Evolutionary conservation across 2,888 invertebrate species (phyloP).

Genomic region (Eupithecia dodoneata): DNA sequence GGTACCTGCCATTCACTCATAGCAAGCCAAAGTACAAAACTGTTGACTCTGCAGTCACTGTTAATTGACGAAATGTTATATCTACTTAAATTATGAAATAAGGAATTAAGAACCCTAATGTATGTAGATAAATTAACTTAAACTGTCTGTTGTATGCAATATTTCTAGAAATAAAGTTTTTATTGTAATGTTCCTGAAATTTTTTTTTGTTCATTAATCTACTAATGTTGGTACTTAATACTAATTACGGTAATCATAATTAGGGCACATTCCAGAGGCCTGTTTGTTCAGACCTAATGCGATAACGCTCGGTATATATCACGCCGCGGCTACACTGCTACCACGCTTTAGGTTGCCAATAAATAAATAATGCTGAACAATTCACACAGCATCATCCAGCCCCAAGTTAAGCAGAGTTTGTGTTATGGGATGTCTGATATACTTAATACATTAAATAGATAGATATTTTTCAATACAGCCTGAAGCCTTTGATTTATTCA

Average conservation of each 20-base stretch:
- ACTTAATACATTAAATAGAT: too few species aligned
- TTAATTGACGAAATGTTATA: slow-evolving; percentile 68
- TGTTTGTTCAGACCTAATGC: not conserved
- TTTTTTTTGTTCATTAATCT: slow-evolving; percentile 20
- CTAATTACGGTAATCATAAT: not conserved
- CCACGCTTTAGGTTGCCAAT: too few species aligned
- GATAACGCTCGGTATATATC: too few species aligned
- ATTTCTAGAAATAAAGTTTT: slow-evolving; percentile 81
- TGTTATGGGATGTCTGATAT: too few species aligned
- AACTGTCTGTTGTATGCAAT: slow-evolving; percentile 77
- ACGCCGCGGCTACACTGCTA: too few species aligned
- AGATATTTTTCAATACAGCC: too few species aligned
- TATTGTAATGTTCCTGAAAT: slow-evolving; percentile 74
- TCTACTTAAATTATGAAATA: slow-evolving; percentile 42
- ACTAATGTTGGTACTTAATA: not conserved
- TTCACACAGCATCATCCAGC: too few species aligned
- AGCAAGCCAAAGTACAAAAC: slow-evolving; percentile 98
- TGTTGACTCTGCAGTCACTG: slow-evolving; percentile 71
- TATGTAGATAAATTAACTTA: slow-evolving; percentile 69
- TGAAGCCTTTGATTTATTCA: too few species aligned
- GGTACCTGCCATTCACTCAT: slow-evolving; percentile 99
- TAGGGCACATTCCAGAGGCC: not conserved
- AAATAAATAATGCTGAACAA: too few species aligned
- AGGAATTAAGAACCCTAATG: slow-evolving; percentile 55
- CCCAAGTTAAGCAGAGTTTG: too few species aligned